A percentile compares a stretch with the other conserved stretches of the same genome.
Evolutionary conservation across 2,888 invertebrate genomes (phyloP).

Genomic region (Sminthurinus aureus): DNA sequence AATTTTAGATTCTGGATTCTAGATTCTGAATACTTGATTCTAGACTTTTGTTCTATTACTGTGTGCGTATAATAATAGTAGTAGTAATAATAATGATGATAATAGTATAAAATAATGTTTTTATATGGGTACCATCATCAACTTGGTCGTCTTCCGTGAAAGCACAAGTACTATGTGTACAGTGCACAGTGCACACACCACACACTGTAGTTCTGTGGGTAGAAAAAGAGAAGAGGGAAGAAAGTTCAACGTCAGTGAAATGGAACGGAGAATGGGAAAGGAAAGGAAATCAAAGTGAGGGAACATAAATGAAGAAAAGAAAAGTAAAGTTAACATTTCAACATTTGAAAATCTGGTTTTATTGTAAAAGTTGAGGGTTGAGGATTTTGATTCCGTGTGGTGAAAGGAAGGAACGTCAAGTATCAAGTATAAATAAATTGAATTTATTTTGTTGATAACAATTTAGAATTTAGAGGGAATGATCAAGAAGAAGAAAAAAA

Average conservation of each 20-base stretch:
- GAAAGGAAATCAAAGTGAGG: background rate
- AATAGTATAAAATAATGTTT: too few relatives aligned
- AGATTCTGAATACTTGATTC: background rate
- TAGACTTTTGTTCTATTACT: too few relatives aligned
- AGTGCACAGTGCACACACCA: too few relatives aligned
- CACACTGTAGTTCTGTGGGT: background rate
- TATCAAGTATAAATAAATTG: constrained; percentile 8
- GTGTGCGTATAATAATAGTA: too few relatives aligned
- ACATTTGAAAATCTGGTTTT: background rate
- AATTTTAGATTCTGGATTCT: background rate
- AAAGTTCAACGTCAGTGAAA: background rate
- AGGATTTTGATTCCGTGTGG: background rate
- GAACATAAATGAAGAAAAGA: constrained; percentile 14
- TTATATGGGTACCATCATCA: too few relatives aligned
- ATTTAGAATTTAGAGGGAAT: background rate
- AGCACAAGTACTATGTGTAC: too few relatives aligned
- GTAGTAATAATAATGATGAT: too few relatives aligned
- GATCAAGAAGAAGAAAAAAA: background rate
- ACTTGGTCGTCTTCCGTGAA: too few relatives aligned
- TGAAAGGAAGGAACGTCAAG: background rate
- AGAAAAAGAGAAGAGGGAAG: background rate
- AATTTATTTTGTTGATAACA: background rate
- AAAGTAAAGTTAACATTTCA: constrained; percentile 19
- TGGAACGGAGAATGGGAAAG: background rate
- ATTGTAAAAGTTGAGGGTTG: constrained; percentile 9